Evolutionary conservation across 2,797 vertebrate species (phyloP), one percentile per base, ranked within the genome.

Genomic region (Helostoma temminkii): DNA sequence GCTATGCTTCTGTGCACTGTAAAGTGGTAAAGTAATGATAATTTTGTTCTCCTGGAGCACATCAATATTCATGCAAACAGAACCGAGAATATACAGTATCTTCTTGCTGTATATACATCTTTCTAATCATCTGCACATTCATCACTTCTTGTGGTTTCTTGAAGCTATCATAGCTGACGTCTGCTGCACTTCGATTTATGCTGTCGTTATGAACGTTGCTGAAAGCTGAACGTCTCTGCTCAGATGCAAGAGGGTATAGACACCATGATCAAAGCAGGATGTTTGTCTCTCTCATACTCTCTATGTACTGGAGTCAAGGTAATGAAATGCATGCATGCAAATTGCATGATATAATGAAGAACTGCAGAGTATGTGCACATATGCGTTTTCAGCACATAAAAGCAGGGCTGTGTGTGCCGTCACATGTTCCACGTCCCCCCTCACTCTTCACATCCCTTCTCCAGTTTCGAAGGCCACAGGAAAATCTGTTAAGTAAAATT

Each of bases 241-340:
- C 34, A 57, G 59, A 68, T 48, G 42, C 28, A 45, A 50, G 21
- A n/a, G 22, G 21, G 30, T 56, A 10, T 66, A 61, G 55, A 59
- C 63, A 62, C 18, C 16, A 36, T 39, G 66, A 78, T 80, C 65
- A 83, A 75, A 84, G 64, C 41, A 55, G 1, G 0, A 4, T 45
- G 32, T 57, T 78, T 73, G 46, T 55, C 28, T 67, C 59, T 66
- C 50, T 65, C 64, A 64, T 70, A 74, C 30, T 62, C 58, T 49
- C 18, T 46, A 39, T 39, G 16, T 76, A 22, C 43, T 75, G 37
- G 34, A 68, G 60, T 74, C 47, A 79, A 79, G 66, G 69, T 68
- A 78, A 80, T 81, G 49, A 76, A 83, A 80, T 47, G 47, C 66
- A 69, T 76, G 58, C 34, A 60, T 30, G 54, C 53, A 63, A 83